These are phyloP conservation scores for Hippoglossus hippoglossus DNA, from an alignment of 2,797 vertebrate genomes.

Conservation along the genomic window DNA sequence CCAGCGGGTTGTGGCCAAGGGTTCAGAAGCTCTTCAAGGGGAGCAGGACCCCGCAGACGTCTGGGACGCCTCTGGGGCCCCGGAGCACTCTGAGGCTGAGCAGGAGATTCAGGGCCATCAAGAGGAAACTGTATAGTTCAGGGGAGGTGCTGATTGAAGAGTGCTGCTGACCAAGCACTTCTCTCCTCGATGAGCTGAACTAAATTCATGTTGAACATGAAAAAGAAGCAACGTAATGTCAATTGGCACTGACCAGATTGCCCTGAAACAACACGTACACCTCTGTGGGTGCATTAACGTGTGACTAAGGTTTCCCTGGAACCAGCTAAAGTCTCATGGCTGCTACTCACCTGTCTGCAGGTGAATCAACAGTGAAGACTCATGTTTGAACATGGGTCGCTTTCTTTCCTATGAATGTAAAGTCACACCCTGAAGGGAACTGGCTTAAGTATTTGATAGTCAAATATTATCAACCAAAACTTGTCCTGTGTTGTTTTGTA, in stretches of 20 bases:
- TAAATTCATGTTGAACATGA: constrained; percentile 13
- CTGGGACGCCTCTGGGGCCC: constrained; percentile 65
- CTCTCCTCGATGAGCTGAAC: not conserved
- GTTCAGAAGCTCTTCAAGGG: constrained; percentile 90
- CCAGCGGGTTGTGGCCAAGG: constrained; percentile 92
- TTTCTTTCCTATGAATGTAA: constrained; percentile 49
- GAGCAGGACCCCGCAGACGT: constrained; percentile 73
- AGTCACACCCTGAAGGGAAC: constrained; percentile 8
- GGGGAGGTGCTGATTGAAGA: constrained; percentile 93
- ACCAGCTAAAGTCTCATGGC: constrained; percentile 39
- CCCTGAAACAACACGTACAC: not conserved
- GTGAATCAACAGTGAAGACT: constrained; percentile 24
- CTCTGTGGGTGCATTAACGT: not conserved
- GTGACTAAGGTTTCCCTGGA: constrained; percentile 15
- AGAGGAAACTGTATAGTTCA: constrained; percentile 94
- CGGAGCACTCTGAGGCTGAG: constrained; percentile 83
- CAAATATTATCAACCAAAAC: constrained; percentile 52
- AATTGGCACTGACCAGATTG: constrained; percentile 14
- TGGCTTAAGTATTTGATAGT: constrained; percentile 64
- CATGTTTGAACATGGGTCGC: constrained; percentile 28
- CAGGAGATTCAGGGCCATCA: constrained; percentile 91
- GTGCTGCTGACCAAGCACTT: constrained; percentile 80
- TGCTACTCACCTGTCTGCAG: constrained; percentile 61
- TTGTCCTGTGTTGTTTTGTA: constrained; percentile 46
- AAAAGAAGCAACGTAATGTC: not conserved